Base-by-base conservation (phyloP, 2,797 vertebrate species). In the Pseudochirops corinnae region DNA sequence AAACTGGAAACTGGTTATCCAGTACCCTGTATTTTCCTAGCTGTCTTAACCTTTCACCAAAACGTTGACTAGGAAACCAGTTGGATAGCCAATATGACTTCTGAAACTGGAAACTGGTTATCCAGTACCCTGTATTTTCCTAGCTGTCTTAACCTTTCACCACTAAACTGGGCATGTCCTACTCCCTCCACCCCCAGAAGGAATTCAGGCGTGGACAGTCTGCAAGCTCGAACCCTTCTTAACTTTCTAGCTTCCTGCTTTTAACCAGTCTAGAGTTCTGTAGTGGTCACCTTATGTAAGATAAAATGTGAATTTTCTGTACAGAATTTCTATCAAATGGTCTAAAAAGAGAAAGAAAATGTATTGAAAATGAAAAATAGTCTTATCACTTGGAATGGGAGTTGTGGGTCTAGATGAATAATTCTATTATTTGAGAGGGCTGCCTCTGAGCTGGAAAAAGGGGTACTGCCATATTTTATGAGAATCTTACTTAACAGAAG, bases 261-360 rank as follows among this genome's bases (percentile, higher is more conserved):
- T 82, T 95, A 95, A 96, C 53, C 24, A 96, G 50, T 97, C 93
- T 96, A 96, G 93, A 93, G 95, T 96, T 97, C 92, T 95, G 87
- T 93, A 87, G 94, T 97, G 93, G 74, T 55, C 94, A 18, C 93
- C 55, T 90, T 95, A 94, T 97, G 97, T 98, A 97, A 97, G 53
- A 97, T 97, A 96, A 1, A 95, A 92, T 95, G 95, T 94, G 93
- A 91, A 94, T n/a, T 94, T 97, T 92, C 52, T 98, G 96, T 97
- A 96, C 93, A 97, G 96, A 96, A 92, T 97, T 98, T 98, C 62
- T 98, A 95, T 95, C 97, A 98, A 97, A 96, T 95, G 91, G 93
- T 96, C 74, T 82, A 39, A 46, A 82, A 82, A 82, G 46, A 46
- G n/a, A 96, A 97, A 93, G 57, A 90, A 95, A 96, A 94, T 95